Percentiles rank a stretch among this genome's conserved stretches.
These are phyloP conservation scores for Pseudomugil tenellus DNA, from an alignment of 2,797 vertebrate species.

Conservation along the genomic window DNA sequence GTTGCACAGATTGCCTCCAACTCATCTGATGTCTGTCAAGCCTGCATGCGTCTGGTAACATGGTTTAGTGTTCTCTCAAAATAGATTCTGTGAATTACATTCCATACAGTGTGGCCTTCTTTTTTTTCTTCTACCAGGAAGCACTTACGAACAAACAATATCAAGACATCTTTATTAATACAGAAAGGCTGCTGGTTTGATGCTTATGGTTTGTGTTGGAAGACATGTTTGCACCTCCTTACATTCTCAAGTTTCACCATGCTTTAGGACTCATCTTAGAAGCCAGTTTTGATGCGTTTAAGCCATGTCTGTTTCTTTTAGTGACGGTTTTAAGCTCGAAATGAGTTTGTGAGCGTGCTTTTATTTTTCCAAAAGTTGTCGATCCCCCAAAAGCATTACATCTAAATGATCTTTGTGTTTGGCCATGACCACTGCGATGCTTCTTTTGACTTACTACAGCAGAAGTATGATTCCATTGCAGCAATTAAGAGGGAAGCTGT, in stretches of 20 bases:
- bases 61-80: slow-evolving; percentile 12
- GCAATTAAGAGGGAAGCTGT: slow-evolving; percentile 12
- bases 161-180: slow-evolving; percentile 14
- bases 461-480: slow-evolving; percentile 9
- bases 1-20: slow-evolving; percentile 12
- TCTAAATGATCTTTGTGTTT: slow-evolving; percentile 4
- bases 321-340: slow-evolving; percentile 21
- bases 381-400: not conserved
- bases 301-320: slow-evolving; percentile 15
- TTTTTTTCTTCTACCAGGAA: slow-evolving; percentile 24
- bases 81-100: slow-evolving; percentile 45
- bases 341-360: not conserved
- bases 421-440: not conserved
- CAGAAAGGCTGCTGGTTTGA: not conserved
- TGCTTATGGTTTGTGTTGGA: not conserved
- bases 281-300: slow-evolving; percentile 14
- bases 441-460: slow-evolving; percentile 5
- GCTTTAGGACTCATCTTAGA: slow-evolving; percentile 1
- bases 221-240: not conserved
- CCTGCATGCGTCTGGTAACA: slow-evolving; percentile 7
- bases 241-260: slow-evolving; percentile 26
- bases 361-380: slow-evolving; percentile 5
- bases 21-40: slow-evolving; percentile 10
- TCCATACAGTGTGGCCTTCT: slow-evolving; percentile 49
- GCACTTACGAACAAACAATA: slow-evolving; percentile 29